These are phyloP conservation scores for Euplagia quadripunctaria DNA, from an alignment of 2,888 invertebrate species.

Conservation along the genomic window DNA sequence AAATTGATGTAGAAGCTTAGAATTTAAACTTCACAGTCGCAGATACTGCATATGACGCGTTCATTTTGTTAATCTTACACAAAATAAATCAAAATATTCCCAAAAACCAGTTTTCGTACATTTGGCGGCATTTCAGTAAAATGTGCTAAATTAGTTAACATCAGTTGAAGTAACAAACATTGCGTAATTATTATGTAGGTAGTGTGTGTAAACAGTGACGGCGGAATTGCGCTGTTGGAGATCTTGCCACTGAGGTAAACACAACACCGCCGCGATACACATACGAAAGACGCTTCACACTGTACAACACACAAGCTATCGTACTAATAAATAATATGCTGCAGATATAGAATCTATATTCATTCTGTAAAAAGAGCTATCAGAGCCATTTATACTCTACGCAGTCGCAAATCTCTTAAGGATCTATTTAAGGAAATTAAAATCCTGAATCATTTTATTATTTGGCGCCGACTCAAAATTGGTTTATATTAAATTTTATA, in stretches of 20 bases:
- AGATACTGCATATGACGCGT: not conserved
- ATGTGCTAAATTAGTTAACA: conserved; percentile 23
- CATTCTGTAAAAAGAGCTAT: too few species aligned
- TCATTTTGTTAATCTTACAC: too few species aligned
- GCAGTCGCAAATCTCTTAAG: too few species aligned
- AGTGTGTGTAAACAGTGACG: not conserved
- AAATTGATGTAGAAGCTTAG: not conserved
- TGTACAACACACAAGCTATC: not conserved
- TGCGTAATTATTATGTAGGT: conserved; percentile 20
- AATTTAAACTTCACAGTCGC: not conserved
- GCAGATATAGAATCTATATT: too few species aligned
- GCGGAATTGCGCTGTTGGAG: not conserved
- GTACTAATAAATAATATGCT: not conserved
- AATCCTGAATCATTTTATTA: too few species aligned
- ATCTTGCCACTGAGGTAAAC: not conserved
- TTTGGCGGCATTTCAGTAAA: conserved; percentile 11
- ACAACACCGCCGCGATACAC: not conserved
- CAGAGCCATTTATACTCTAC: too few species aligned
- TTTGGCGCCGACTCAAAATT: too few species aligned
- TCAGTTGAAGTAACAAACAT: conserved; percentile 13
- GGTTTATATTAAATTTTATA: too few species aligned
- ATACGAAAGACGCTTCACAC: not conserved
- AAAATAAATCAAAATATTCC: not conserved
- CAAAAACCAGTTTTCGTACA: not conserved
- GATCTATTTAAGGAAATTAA: too few species aligned